These are phyloP conservation scores for Cepaea hortensis DNA, from an alignment of 2,888 invertebrate species.

Conservation along the genomic window DNA sequence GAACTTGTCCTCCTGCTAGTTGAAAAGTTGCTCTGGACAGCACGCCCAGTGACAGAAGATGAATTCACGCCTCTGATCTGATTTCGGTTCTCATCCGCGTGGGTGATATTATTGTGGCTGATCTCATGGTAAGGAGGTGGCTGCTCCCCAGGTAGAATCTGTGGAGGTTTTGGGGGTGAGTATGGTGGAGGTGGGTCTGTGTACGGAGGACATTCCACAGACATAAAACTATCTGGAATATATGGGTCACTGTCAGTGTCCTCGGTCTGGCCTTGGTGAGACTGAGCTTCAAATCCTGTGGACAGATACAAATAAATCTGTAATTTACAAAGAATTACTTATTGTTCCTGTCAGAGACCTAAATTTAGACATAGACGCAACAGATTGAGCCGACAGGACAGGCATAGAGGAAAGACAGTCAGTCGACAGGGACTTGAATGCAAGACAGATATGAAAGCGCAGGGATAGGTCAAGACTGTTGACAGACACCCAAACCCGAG, in stretches of 20 bases:
- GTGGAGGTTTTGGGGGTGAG: constrained; percentile 72
- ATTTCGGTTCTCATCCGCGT: constrained; percentile 35
- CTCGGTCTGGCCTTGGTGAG: constrained; percentile 62
- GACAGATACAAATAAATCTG: constrained; percentile 18
- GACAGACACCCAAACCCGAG: too few relatives aligned
- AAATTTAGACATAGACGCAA: too few relatives aligned
- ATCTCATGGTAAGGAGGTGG: constrained; percentile 72
- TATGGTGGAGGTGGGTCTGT: constrained; percentile 75
- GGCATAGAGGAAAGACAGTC: too few relatives aligned
- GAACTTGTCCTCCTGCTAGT: neutral
- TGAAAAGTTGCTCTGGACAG: neutral
- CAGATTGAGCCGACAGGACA: too few relatives aligned
- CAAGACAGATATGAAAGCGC: too few relatives aligned
- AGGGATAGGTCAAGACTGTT: too few relatives aligned
- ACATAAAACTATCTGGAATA: constrained; percentile 67
- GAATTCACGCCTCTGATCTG: neutral
- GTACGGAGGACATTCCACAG: constrained; percentile 72
- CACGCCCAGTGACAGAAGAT: neutral
- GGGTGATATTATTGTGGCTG: constrained; percentile 16
- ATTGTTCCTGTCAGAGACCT: too few relatives aligned
- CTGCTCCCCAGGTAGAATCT: constrained; percentile 65
- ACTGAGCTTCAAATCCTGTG: constrained; percentile 63
- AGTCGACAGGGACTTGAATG: too few relatives aligned
- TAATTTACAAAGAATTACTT: neutral
- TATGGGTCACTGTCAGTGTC: constrained; percentile 70